A percentile compares a stretch with the other conserved stretches of the same genome.
Conservation (phyloP, 2,797 vertebrate species). For the Eupleurogrammus muticus region DNA sequence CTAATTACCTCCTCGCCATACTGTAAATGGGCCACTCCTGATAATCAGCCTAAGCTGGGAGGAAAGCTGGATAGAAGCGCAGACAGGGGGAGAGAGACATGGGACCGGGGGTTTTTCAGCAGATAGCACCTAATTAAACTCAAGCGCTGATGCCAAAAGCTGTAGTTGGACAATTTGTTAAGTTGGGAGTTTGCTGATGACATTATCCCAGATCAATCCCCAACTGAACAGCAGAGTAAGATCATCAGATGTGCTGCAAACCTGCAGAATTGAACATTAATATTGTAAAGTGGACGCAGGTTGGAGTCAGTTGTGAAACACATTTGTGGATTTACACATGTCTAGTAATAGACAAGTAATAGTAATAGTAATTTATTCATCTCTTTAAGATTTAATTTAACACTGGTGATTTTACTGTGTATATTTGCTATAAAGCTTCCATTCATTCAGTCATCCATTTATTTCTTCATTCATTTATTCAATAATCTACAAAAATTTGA, state of each 20-base stretch:
- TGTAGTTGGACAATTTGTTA: constrained; percentile 32
- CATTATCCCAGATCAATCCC: constrained; percentile 17
- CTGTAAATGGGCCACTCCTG: constrained; percentile 79
- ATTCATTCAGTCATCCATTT: too few relatives aligned
- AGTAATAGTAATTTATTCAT: too few relatives aligned
- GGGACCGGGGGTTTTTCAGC: constrained; percentile 56
- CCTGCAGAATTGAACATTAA: neutral
- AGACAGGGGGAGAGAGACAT: constrained; percentile 51
- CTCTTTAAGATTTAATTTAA: too few relatives aligned
- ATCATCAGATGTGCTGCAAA: neutral
- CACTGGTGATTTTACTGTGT: too few relatives aligned
- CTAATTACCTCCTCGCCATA: constrained; percentile 78
- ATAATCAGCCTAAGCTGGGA: constrained; percentile 75
- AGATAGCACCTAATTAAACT: constrained; percentile 42
- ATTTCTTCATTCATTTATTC: too few relatives aligned
- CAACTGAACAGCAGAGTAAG: neutral
- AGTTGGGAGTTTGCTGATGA: constrained; percentile 32
- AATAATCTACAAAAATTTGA: neutral
- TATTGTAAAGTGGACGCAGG: neutral
- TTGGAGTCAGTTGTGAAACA: neutral
- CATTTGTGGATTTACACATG: neutral
- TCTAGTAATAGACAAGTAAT: too few relatives aligned
- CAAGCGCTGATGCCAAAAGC: constrained; percentile 37
- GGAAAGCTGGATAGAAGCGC: constrained; percentile 27
- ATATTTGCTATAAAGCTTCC: too few relatives aligned